Evolutionary conservation across 2,113 vertebrate genomes (phyloP).

Genomic region (Trichomycterus rosablanca): DNA sequence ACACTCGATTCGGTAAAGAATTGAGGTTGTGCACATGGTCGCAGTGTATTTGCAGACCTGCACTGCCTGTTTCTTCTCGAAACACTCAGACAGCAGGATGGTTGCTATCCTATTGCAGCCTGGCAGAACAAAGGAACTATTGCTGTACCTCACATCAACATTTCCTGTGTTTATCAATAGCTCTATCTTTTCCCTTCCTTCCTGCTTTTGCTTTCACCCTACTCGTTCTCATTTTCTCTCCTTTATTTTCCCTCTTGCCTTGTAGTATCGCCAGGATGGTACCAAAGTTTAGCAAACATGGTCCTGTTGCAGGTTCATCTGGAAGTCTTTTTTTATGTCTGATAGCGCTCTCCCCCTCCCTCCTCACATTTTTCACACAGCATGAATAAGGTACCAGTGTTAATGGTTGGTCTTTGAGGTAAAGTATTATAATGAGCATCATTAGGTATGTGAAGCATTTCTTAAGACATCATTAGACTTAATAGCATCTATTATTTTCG

Average conservation of each 20-base stretch:
- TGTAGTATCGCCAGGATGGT: constrained; percentile 22
- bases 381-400: constrained; percentile 35
- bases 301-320: constrained; percentile 52
- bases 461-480: constrained; percentile 46
- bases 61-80: neutral
- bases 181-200: constrained; percentile 1
- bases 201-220: neutral
- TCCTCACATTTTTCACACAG: neutral
- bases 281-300: constrained; percentile 52
- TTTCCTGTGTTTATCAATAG: neutral
- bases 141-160: constrained; percentile 4
- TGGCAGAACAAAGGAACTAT: neutral
- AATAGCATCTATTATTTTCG: constrained; percentile 50
- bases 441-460: constrained; percentile 46
- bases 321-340: constrained; percentile 43
- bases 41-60: neutral
- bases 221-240: neutral
- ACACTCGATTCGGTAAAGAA: constrained; percentile 36
- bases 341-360: neutral
- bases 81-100: neutral
- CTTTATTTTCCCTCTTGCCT: neutral
- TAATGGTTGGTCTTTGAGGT: constrained; percentile 46
- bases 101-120: neutral
- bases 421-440: constrained; percentile 30
- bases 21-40: neutral